A percentile compares a stretch with the other conserved stretches of the same genome.
Evolutionary conservation across 2,113 vertebrate genomes (phyloP).

Genomic region (Pseudolaguvia tuberculata): DNA sequence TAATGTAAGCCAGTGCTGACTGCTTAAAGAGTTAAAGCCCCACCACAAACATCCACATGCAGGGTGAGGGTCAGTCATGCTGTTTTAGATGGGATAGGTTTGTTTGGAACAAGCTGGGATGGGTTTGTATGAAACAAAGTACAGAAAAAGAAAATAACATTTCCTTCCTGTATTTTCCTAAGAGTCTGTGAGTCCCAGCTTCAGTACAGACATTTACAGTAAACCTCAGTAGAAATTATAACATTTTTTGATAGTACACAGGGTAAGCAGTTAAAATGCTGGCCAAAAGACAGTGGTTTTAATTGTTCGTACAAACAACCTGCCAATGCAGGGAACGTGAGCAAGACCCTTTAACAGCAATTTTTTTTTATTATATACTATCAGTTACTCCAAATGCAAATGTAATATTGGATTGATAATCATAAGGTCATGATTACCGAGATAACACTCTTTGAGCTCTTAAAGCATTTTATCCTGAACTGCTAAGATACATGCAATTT

Average conservation of each 20-base stretch:
- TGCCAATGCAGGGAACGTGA: too few species aligned
- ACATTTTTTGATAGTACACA: neutral
- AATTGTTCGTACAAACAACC: too few species aligned
- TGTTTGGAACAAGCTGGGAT: constrained; percentile 17
- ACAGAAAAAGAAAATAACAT: constrained; percentile 35
- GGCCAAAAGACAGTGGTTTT: too few species aligned
- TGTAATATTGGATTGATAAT: too few species aligned
- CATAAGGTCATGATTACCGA: too few species aligned
- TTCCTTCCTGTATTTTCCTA: constrained; percentile 28
- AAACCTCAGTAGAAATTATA: constrained; percentile 33
- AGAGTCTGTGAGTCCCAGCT: constrained; percentile 40
- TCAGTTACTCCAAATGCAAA: too few species aligned
- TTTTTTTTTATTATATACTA: too few species aligned
- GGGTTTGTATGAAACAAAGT: constrained; percentile 29
- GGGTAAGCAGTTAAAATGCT: too few species aligned
- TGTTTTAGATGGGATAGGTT: constrained; percentile 46
- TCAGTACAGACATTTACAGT: constrained; percentile 44
- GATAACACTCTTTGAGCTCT: too few species aligned
- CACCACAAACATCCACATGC: constrained; percentile 26
- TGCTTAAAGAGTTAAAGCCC: constrained; percentile 16
- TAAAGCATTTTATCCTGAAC: too few species aligned
- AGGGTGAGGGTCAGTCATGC: constrained; percentile 1
- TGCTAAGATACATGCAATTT: too few species aligned
- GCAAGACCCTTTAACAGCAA: too few species aligned
- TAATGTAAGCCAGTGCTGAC: constrained; percentile 34